Evolutionary conservation across 2,888 invertebrate genomes (phyloP).

Genomic region (Lepidochitona cinerea): DNA sequence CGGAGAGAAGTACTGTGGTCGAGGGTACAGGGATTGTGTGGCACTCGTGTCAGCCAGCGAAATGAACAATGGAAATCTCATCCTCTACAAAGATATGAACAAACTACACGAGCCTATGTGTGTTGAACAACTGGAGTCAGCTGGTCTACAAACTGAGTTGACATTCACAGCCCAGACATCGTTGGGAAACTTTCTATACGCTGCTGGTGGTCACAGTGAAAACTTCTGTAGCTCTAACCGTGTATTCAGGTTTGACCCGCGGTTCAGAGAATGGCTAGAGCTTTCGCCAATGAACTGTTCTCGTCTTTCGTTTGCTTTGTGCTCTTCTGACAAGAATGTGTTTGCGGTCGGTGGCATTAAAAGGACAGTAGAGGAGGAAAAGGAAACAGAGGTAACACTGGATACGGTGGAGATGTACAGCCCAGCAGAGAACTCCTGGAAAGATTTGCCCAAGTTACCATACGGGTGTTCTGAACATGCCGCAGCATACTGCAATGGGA

Average conservation of each 20-base stretch:
- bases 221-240: constrained; percentile 43
- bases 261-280: constrained; percentile 58
- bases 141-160: constrained; percentile 52
- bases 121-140: constrained; percentile 53
- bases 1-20: constrained; percentile 38
- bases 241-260: constrained; percentile 60
- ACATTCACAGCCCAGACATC: constrained; percentile 53
- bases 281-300: constrained; percentile 58
- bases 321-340: constrained; percentile 49
- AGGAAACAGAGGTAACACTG: constrained; percentile 53
- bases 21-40: constrained; percentile 39
- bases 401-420: constrained; percentile 62
- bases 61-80: constrained; percentile 22
- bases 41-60: constrained; percentile 38
- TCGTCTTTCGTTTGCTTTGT: constrained; percentile 63
- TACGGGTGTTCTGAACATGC: constrained; percentile 57
- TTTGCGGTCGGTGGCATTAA: constrained; percentile 63
- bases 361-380: constrained; percentile 48
- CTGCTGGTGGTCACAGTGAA: constrained; percentile 64
- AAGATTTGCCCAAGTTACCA: constrained; percentile 47
- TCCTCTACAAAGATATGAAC: constrained; percentile 32
- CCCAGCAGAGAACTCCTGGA: constrained; percentile 61
- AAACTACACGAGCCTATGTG: constrained; percentile 39
- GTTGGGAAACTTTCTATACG: constrained; percentile 67
- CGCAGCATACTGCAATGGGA: constrained; percentile 40